These are phyloP conservation scores for Gallinago jamesoni DNA, from an alignment of 2,113 vertebrate species.

Conservation along the genomic window DNA sequence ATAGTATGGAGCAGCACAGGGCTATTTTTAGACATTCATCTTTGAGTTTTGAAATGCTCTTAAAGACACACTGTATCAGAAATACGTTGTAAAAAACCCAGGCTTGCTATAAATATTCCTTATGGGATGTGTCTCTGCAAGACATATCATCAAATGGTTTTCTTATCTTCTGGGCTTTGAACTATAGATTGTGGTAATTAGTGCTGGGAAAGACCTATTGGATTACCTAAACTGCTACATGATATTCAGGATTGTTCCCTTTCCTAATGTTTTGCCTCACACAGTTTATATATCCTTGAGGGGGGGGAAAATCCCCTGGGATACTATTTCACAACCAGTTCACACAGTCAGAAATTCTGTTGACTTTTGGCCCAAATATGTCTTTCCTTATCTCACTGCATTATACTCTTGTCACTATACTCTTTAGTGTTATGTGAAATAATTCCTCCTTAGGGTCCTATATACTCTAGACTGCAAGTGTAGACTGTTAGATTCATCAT, in stretches of 20 bases:
- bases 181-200: not conserved
- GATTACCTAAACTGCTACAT: not conserved
- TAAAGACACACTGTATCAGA: not conserved
- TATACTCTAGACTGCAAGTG: not conserved
- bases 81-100: not conserved
- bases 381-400: not conserved
- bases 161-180: constrained; percentile 6
- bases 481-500: not conserved
- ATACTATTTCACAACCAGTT: constrained; percentile 20
- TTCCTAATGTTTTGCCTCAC: not conserved
- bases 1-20: not conserved
- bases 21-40: not conserved
- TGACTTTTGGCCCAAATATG: not conserved
- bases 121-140: not conserved
- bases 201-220: not conserved
- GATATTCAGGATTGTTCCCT: not conserved
- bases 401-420: not conserved
- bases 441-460: not conserved
- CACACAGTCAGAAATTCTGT: not conserved
- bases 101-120: not conserved
- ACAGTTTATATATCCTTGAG: not conserved
- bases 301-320: not conserved
- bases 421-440: not conserved
- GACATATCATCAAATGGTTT: not conserved
- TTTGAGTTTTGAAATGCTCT: not conserved